Evolutionary conservation across 1,140 invertebrate genomes (phyloP).

Genomic region (Agraylea sexmaculata): DNA sequence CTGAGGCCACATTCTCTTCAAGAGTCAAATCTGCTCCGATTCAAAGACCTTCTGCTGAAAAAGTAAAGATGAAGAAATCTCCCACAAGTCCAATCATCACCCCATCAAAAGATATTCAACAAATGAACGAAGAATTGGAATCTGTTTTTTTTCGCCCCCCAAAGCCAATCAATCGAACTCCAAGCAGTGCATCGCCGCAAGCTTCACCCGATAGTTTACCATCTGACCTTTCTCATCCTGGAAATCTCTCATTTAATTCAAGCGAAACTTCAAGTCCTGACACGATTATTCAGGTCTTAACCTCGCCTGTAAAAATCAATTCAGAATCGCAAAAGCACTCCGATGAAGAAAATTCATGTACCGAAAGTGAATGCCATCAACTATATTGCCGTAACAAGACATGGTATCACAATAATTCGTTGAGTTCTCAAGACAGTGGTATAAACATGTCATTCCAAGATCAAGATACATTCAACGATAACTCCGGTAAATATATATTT

Average conservation of each 20-base stretch:
- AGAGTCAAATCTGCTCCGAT: slow-evolving; percentile 8
- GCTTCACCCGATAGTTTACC: slow-evolving; percentile 33
- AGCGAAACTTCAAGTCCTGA: slow-evolving; percentile 40
- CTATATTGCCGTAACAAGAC: slow-evolving; percentile 41
- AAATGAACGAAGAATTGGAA: slow-evolving; percentile 28
- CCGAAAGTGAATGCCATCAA: slow-evolving; percentile 29
- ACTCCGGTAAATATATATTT: neutral
- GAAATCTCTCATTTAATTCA: slow-evolving; percentile 38
- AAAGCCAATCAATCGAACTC: slow-evolving; percentile 11
- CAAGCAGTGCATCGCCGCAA: slow-evolving; percentile 26
- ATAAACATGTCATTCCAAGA: slow-evolving; percentile 63
- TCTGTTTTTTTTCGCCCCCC: slow-evolving; percentile 22
- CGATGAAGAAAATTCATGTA: slow-evolving; percentile 38
- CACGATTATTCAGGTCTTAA: slow-evolving; percentile 37
- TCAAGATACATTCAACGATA: slow-evolving; percentile 37
- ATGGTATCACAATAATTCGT: slow-evolving; percentile 49
- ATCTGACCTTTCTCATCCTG: slow-evolving; percentile 33
- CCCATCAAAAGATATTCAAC: slow-evolving; percentile 23
- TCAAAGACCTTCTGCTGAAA: slow-evolving; percentile 17
- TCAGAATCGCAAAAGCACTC: slow-evolving; percentile 39
- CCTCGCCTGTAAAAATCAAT: slow-evolving; percentile 26
- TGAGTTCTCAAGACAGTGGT: slow-evolving; percentile 64
- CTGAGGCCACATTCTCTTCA: slow-evolving; percentile 23
- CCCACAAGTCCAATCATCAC: slow-evolving; percentile 33
- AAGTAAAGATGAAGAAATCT: slow-evolving; percentile 32